Base-by-base conservation (phyloP, 2,113 vertebrate species). In the Brachionichthys hirsutus region DNA sequence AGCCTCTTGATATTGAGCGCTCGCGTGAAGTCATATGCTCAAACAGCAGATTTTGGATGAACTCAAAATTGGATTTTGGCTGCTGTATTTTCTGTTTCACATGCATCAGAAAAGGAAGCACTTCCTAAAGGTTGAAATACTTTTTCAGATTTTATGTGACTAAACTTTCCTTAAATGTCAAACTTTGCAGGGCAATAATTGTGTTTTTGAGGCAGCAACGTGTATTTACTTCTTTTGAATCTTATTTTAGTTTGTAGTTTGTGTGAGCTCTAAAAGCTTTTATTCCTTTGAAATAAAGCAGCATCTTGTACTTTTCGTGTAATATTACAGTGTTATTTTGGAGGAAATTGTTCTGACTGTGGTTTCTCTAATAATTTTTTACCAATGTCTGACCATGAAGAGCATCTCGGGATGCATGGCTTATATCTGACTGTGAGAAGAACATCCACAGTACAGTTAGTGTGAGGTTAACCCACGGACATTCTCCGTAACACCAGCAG, bases 391-490 rank as follows among this genome's bases (percentile, higher is more conserved):
- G 52, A 50, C 30, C 60, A 34, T 67, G 20, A 56, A 38, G 20
- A 58, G 14, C 19, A 20, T 55, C 43, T 54, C 46, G n/a, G 54
- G 13, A 58, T 46, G 38, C 48, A 50, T 15, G 14, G 17, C 61
- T 70, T 42, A 38, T 24, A 38, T 64, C 22, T 69, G 60, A 56
- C 53, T 66, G 38, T 64, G 44, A n/a, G 24, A 30, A 30, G 24
- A 30, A 30, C n/a, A 30, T 45, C 54, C 43, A 4, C 15, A 13
- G 49, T 38, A 53, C 9, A 65, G 49, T 48, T 62, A 22, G 59
- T 17, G 64, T 50, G 20, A 74, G 42, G 60, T 60, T 68, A 78
- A 58, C 43, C 47, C 48, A 64, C 36, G 36, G 48, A 34, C 45
- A 65, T 60, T 38, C 44, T 60, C n/a, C 52, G 35, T 38, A 43